Percentiles rank a stretch among this genome's conserved stretches.
Evolutionary conservation across 1,140 invertebrate genomes (phyloP).

Genomic region (Dendroctonus ponderosae): DNA sequence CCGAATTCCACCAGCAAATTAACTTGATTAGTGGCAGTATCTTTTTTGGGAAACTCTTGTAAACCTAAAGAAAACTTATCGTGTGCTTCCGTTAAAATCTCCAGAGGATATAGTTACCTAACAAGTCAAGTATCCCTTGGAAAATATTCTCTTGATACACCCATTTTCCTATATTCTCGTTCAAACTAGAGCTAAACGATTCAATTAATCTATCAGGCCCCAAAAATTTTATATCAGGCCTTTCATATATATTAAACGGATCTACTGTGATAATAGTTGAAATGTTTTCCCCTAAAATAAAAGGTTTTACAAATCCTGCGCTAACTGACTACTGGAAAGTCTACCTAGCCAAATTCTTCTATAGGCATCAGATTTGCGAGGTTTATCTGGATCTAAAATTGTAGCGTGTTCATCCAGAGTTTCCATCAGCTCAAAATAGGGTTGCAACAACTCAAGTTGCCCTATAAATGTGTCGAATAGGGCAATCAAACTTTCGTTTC

Average conservation of each 20-base stretch:
- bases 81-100: not conserved
- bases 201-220: conserved; percentile 41
- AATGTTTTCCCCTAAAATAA: conserved; percentile 42
- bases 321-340: too few relatives aligned
- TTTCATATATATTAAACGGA: conserved; percentile 34
- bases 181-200: conserved; percentile 29
- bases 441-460: conserved; percentile 43
- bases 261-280: conserved; percentile 44
- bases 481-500: conserved; percentile 31
- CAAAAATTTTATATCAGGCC: conserved; percentile 45
- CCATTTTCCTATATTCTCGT: conserved; percentile 42
- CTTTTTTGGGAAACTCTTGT: conserved; percentile 38
- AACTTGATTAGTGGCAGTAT: not conserved
- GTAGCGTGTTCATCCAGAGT: conserved; percentile 51
- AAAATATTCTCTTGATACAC: conserved; percentile 36
- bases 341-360: conserved; percentile 53
- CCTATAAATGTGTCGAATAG: conserved; percentile 39
- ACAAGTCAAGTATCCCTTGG: conserved; percentile 40
- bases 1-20: conserved; percentile 37
- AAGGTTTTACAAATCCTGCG: too few relatives aligned
- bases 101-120: conserved; percentile 34
- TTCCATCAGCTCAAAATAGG: conserved; percentile 53
- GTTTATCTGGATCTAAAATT: conserved; percentile 53
- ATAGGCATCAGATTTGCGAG: conserved; percentile 44
- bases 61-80: conserved; percentile 37